A percentile compares a stretch with the other conserved stretches of the same genome.
phyloP scores from a whole-genome alignment of 2,888 invertebrate genomes.

The Caenorhabditis becei region DNA sequence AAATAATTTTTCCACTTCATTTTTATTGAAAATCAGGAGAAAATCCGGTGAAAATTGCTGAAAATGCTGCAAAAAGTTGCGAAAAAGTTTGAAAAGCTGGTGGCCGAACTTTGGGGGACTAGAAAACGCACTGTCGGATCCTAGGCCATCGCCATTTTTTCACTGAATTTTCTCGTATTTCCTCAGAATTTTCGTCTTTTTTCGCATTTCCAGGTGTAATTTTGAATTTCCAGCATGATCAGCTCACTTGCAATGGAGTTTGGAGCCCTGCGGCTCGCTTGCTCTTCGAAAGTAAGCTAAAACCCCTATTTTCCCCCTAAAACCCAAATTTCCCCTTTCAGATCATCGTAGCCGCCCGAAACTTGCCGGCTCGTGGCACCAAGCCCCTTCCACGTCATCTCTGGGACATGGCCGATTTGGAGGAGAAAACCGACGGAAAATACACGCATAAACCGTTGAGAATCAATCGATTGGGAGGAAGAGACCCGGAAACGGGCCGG shows the following conservation, averaged over 20 bases:
- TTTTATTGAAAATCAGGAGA: neutral
- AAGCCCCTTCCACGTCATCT: slow-evolving; percentile 76
- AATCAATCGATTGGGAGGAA: slow-evolving; percentile 76
- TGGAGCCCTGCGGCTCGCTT: slow-evolving; percentile 45
- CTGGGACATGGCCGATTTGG: slow-evolving; percentile 77
- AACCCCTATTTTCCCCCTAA: neutral
- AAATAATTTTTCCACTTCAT: slow-evolving; percentile 4
- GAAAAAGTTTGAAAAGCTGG: too few relatives aligned
- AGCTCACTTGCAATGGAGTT: slow-evolving; percentile 56
- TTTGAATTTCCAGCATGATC: slow-evolving; percentile 45
- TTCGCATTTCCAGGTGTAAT: neutral
- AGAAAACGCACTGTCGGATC: neutral
- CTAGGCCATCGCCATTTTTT: slow-evolving; percentile 20
- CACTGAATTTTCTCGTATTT: slow-evolving; percentile 11
- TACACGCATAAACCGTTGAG: slow-evolving; percentile 79
- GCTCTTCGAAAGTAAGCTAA: slow-evolving; percentile 39
- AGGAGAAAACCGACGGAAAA: slow-evolving; percentile 73
- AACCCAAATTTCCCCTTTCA: slow-evolving; percentile 18
- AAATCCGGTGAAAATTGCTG: neutral
- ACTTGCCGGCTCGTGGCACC: slow-evolving; percentile 75
- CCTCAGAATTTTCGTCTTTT: neutral
- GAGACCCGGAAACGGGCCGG: slow-evolving; percentile 77
- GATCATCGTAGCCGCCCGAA: slow-evolving; percentile 43
- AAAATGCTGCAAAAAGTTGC: neutral
- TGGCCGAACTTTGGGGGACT: neutral